Evolutionary conservation across 2,888 invertebrate genomes (phyloP), one percentile per base, ranked within the genome.

Genomic region (Scaptomyza polygonia): DNA sequence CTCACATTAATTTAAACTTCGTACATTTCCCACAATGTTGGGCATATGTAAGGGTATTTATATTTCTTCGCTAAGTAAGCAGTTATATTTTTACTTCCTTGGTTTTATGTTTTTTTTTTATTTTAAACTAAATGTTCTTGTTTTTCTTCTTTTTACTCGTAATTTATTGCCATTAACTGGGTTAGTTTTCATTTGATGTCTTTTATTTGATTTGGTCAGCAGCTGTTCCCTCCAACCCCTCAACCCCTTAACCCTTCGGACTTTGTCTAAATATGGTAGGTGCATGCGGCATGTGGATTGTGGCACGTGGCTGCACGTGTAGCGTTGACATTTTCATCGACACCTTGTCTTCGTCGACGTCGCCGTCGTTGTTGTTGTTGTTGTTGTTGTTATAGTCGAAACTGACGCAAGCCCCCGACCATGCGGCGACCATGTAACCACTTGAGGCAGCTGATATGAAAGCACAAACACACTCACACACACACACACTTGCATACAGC

Each of bases 351-450:
- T n/a, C n/a, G n/a, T n/a, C n/a, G n/a, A n/a, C n/a, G n/a, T n/a
- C n/a, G n/a, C n/a, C n/a, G n/a, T n/a, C n/a, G n/a, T n/a, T n/a
- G n/a, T n/a, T n/a, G 12, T 18, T 47, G 45, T 0, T 29, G 45
- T 16, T 29, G 12, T 29, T 29, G 45, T 8, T 65, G 74, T 56
- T 65, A 51, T 25, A 48, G 42, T 42, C 51, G 52, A 69, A 81
- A 73, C 66, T 76, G 69, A 83, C 77, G 67, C 79, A 16, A 81
- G 83, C 86, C 81, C 82, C 79, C 77, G 86, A 76, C 75, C 71
- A 66, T 70, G 71, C 49, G 55, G 25, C 66, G 71, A 67, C 79
- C 86, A 85, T 82, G 81, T 67, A 86, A 71, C 77, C 75, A 82
- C 82, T 82, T 80, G 68, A 82, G 66, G 69, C 51, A 55, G 54